Percentiles rank a stretch among this genome's conserved stretches.
Evolutionary conservation across 1,140 invertebrate genomes (phyloP).

Genomic region (Maniola jurtina): DNA sequence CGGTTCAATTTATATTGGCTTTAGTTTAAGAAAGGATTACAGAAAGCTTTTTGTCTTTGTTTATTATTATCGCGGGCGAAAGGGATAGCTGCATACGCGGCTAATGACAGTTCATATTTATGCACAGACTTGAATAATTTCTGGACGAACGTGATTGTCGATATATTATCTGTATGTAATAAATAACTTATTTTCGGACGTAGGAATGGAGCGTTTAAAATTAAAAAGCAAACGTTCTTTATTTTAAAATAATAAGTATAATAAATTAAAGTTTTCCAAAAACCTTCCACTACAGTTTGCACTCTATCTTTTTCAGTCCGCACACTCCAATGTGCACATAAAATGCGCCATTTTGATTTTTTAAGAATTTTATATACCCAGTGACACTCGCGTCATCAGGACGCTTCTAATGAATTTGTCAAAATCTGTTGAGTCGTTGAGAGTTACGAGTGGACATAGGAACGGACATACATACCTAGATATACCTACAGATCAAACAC

Average conservation of each 20-base stretch:
- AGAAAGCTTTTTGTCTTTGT: slow-evolving; percentile 67
- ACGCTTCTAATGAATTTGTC: too few species aligned
- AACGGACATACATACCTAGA: too few species aligned
- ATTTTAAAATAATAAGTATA: neutral
- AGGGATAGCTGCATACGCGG: slow-evolving; percentile 41
- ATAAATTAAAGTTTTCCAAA: too few species aligned
- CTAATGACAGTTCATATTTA: slow-evolving; percentile 49
- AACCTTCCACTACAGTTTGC: too few species aligned
- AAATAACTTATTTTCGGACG: slow-evolving; percentile 29
- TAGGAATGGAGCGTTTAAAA: slow-evolving; percentile 12
- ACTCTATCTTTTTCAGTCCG: too few species aligned
- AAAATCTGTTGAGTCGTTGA: too few species aligned
- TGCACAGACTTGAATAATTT: slow-evolving; percentile 48
- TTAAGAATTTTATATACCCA: too few species aligned
- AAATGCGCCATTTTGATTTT: too few species aligned
- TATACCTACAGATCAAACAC: too few species aligned
- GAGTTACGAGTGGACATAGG: too few species aligned
- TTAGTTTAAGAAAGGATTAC: slow-evolving; percentile 44
- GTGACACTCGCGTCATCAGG: too few species aligned
- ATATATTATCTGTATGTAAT: slow-evolving; percentile 30
- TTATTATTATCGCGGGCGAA: slow-evolving; percentile 55
- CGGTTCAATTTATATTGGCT: slow-evolving; percentile 44
- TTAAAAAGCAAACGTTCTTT: neutral
- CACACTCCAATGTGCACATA: too few species aligned
- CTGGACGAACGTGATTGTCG: slow-evolving; percentile 39